Percentiles rank a stretch among this genome's conserved stretches.
These are phyloP conservation scores for Takifugu flavidus DNA, from an alignment of 2,113 vertebrate genomes.

Conservation along the genomic window DNA sequence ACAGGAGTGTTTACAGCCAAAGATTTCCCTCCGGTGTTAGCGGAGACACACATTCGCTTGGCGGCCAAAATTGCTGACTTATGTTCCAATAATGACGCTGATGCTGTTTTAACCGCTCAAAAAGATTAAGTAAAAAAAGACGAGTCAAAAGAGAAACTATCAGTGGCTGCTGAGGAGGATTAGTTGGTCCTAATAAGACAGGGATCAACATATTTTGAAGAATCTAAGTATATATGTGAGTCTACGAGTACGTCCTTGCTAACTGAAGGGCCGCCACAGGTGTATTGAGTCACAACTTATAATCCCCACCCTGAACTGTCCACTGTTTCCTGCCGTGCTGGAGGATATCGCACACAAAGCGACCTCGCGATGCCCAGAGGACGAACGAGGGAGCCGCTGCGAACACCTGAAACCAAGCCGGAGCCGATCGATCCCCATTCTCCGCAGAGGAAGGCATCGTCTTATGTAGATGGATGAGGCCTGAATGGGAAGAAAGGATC, in stretches of 20 bases:
- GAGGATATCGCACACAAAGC: constrained; percentile 41
- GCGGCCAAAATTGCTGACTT: not conserved
- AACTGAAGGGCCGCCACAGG: not conserved
- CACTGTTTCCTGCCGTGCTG: constrained; percentile 27
- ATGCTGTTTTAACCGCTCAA: not conserved
- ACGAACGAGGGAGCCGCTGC: constrained; percentile 23
- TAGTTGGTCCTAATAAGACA: not conserved
- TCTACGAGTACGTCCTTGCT: not conserved
- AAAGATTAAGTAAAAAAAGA: not conserved
- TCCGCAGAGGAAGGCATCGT: constrained; percentile 44
- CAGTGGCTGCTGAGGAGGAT: not conserved
- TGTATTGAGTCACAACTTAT: constrained; percentile 19
- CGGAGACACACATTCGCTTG: not conserved
- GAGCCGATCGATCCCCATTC: constrained; percentile 61
- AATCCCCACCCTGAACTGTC: constrained; percentile 34
- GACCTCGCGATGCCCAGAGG: constrained; percentile 37
- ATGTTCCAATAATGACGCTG: not conserved
- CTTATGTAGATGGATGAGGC: constrained; percentile 62
- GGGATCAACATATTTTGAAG: not conserved
- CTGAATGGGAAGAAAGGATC: constrained; percentile 67
- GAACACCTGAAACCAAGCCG: constrained; percentile 59
- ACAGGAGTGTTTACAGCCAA: not conserved
- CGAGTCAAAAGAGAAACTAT: not conserved
- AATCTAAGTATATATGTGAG: not conserved
- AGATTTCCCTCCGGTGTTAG: not conserved